Evolutionary conservation across 2,888 invertebrate species (phyloP).

Genomic region (Watsonalla cultraria): DNA sequence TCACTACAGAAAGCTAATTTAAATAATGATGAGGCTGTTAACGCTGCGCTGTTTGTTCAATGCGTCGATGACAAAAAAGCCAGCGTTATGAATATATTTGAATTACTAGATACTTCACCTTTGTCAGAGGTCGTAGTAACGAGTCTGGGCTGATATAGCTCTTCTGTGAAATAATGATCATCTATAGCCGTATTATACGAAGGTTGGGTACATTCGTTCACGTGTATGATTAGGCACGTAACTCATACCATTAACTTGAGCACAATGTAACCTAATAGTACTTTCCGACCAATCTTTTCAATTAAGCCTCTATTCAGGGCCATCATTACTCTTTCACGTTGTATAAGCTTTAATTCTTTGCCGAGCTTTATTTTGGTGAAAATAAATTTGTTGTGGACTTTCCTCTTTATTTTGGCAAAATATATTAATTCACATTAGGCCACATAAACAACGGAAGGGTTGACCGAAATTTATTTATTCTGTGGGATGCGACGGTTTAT

Average conservation of each 20-base stretch:
- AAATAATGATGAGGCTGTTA: not conserved
- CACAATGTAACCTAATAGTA: not conserved
- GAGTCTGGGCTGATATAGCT: conserved; percentile 41
- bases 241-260: not conserved
- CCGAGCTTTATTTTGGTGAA: conserved; percentile 6
- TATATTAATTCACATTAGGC: conserved; percentile 6
- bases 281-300: not conserved
- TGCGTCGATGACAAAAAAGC: not conserved
- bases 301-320: conserved; percentile 4
- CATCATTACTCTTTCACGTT: not conserved
- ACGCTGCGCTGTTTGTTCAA: not conserved
- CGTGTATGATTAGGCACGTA: not conserved
- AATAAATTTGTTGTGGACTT: conserved; percentile 3
- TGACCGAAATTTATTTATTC: conserved; percentile 30
- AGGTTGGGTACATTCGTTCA: not conserved
- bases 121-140: conserved; percentile 37
- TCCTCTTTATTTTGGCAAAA: conserved; percentile 1
- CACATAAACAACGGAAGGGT: conserved; percentile 23
- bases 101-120: conserved; percentile 18
- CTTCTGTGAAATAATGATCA: conserved; percentile 36
- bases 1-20: not conserved
- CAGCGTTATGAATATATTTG: conserved; percentile 4
- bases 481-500: too few relatives aligned
- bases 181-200: not conserved
- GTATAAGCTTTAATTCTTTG: conserved; percentile 5